Conservation (phyloP, 2,888 invertebrate genomes). For the Acleris emargana region DNA sequence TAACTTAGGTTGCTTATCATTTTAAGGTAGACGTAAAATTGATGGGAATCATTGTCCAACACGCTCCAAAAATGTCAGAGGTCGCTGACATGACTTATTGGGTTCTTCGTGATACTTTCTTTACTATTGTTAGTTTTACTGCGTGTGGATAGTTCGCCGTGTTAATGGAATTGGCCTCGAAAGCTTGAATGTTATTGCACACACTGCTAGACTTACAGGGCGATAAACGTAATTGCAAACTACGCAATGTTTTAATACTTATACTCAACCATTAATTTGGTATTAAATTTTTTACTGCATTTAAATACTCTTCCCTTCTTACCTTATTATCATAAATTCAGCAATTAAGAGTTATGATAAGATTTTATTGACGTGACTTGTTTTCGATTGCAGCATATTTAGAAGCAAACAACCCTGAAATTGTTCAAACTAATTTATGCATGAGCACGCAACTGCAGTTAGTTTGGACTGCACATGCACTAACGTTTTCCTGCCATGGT, state of each 20-base stretch:
- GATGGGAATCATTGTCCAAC: conserved; percentile 52
- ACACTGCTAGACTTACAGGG: neutral
- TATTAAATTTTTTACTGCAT: too few relatives aligned
- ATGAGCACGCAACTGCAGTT: conserved; percentile 18
- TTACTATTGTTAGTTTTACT: conserved; percentile 46
- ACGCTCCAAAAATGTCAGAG: conserved; percentile 60
- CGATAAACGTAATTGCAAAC: neutral
- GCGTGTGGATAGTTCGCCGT: conserved; percentile 21
- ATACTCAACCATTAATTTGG: too few relatives aligned
- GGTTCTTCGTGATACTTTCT: conserved; percentile 36
- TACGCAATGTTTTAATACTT: too few relatives aligned
- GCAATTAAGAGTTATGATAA: too few relatives aligned
- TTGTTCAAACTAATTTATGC: conserved; percentile 2
- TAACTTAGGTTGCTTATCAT: conserved; percentile 13
- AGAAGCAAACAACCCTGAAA: neutral
- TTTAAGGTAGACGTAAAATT: conserved; percentile 38
- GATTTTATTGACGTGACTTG: too few relatives aligned
- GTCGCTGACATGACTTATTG: conserved; percentile 62
- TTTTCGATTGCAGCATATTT: too few relatives aligned
- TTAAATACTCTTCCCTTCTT: too few relatives aligned
- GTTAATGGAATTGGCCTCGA: conserved; percentile 25
- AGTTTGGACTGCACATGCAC: conserved; percentile 18
- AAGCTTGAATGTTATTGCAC: conserved; percentile 30
- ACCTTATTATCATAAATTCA: too few relatives aligned
- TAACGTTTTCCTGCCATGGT: conserved; percentile 1